phyloP scores from a whole-genome alignment of 2,888 invertebrate genomes.

The Thysanoteuthis rhombus region DNA sequence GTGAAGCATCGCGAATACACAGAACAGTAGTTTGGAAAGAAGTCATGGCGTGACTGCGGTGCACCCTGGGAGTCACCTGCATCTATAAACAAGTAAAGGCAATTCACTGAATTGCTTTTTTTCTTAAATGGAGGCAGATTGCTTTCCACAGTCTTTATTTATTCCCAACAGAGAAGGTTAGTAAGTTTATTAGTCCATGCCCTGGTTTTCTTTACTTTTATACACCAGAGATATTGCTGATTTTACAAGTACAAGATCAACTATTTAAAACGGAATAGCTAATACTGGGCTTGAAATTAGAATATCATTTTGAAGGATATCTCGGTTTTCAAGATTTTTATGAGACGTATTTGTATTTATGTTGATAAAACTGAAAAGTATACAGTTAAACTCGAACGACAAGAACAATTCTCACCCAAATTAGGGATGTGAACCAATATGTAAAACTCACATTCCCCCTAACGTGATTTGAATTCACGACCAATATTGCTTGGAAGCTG shows the following conservation, averaged over 20 bases:
- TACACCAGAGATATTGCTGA: background rate
- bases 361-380: too few species aligned
- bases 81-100: background rate
- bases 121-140: background rate
- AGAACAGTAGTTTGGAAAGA: background rate
- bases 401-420: too few species aligned
- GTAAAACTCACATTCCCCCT: too few species aligned
- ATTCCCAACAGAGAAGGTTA: background rate
- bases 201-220: background rate
- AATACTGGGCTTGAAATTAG: background rate
- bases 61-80: background rate
- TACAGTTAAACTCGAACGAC: too few species aligned
- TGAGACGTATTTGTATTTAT: too few species aligned
- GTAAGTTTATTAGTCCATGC: background rate
- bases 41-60: background rate
- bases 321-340: too few species aligned
- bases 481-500: too few species aligned
- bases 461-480: too few species aligned
- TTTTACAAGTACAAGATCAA: background rate
- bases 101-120: background rate
- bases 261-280: background rate
- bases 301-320: background rate
- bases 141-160: background rate
- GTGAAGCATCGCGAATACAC: background rate
- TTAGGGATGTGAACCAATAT: too few species aligned